phyloP scores from a whole-genome alignment of 2,113 vertebrate genomes.

The Tupaia tana region DNA sequence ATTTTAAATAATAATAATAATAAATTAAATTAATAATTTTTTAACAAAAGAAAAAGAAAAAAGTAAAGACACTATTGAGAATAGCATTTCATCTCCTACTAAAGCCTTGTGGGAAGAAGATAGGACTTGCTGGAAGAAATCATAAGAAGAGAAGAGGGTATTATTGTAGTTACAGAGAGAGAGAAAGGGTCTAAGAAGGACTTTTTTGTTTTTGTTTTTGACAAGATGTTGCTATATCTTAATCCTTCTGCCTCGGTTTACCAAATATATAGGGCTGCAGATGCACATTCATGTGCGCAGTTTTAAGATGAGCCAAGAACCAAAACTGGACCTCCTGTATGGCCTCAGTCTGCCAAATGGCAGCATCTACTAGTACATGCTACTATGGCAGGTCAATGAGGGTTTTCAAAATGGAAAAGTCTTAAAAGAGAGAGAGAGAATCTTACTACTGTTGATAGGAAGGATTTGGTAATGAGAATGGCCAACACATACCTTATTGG shows the following conservation, averaged over 20 bases:
- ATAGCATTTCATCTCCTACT: background rate
- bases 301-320: no score
- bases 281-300: no score
- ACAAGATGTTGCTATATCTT: no score
- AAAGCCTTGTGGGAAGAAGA: background rate
- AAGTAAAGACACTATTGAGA: background rate
- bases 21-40: no score
- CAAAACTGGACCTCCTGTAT: no score
- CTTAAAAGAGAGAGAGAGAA: background rate
- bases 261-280: no score
- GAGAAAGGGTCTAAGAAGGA: background rate
- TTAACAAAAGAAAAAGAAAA: no score
- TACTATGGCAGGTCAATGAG: no score
- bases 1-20: no score
- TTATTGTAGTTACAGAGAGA: background rate
- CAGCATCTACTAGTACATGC: no score
- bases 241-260: no score
- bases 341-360: no score
- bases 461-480: background rate
- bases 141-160: background rate
- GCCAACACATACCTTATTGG: background rate
- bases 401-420: background rate
- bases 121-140: background rate
- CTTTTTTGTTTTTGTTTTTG: background rate
- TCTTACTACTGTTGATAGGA: background rate